Percentiles rank a stretch among this genome's conserved stretches.
phyloP scores from a whole-genome alignment of 2,797 vertebrate genomes.

The Sebastiscus albofasciatus region DNA sequence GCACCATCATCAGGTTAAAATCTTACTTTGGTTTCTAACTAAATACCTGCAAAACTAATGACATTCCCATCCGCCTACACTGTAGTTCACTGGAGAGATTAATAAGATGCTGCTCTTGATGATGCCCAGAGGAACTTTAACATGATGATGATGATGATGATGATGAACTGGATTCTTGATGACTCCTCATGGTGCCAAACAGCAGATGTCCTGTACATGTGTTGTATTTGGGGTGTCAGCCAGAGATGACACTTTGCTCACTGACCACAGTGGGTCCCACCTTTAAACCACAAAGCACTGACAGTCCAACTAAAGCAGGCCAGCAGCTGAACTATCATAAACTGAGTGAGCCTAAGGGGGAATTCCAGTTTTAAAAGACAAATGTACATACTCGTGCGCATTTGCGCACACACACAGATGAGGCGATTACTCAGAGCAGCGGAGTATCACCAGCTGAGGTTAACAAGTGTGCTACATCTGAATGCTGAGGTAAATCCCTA shows the following conservation, averaged over 20 bases:
- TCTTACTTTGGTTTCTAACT: neutral
- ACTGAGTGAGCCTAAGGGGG: constrained; percentile 22
- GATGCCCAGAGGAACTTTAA: neutral
- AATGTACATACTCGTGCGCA: constrained; percentile 18
- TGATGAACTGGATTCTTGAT: constrained; percentile 18
- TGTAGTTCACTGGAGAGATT: neutral
- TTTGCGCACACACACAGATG: constrained; percentile 27
- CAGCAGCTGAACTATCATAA: constrained; percentile 48
- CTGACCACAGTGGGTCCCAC: constrained; percentile 23
- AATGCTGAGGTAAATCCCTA: constrained; percentile 8
- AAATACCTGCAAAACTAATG: neutral
- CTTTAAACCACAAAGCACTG: constrained; percentile 16
- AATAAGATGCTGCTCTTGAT: neutral
- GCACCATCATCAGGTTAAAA: no score
- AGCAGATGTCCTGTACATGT: constrained; percentile 40
- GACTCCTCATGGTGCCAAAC: constrained; percentile 15
- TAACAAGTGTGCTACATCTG: constrained; percentile 24
- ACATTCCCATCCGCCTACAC: neutral
- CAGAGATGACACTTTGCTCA: constrained; percentile 42
- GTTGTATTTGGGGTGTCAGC: constrained; percentile 19
- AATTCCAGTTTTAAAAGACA: constrained; percentile 43
- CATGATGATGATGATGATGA: constrained; percentile 22
- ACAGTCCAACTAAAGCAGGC: constrained; percentile 29
- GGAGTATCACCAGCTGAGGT: constrained; percentile 26
- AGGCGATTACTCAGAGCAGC: constrained; percentile 35